These are phyloP conservation scores for Brachionus paranguensis DNA, from an alignment of 1,140 invertebrate species.

Conservation along the genomic window DNA sequence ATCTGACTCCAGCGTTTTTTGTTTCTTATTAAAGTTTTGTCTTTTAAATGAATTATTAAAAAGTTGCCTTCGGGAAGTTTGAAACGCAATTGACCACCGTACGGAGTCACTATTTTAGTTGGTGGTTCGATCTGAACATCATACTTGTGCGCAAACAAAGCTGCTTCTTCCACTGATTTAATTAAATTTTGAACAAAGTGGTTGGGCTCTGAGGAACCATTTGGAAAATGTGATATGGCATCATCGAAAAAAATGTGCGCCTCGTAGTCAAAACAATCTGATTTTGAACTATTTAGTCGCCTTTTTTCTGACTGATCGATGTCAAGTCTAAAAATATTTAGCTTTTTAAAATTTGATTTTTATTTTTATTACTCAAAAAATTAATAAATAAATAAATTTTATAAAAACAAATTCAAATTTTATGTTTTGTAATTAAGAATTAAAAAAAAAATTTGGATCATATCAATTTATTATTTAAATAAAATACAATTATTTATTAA, in stretches of 20 bases:
- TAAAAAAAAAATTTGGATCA: background rate
- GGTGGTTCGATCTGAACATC: slow-evolving; percentile 44
- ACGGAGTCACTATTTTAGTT: slow-evolving; percentile 55
- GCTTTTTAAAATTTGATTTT: background rate
- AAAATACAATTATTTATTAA: no score
- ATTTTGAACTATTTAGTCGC: background rate
- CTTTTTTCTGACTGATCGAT: slow-evolving; percentile 20
- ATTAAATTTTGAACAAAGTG: slow-evolving; percentile 46
- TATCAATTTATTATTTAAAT: no score
- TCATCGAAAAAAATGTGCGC: slow-evolving; percentile 39
- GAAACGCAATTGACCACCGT: slow-evolving; percentile 55
- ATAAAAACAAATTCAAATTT: no score
- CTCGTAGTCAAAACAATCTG: slow-evolving; percentile 32
- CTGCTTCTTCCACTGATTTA: slow-evolving; percentile 47
- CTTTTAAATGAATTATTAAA: slow-evolving; percentile 55
- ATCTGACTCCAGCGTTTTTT: slow-evolving; percentile 57
- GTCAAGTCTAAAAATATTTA: slow-evolving; percentile 9
- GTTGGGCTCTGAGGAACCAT: slow-evolving; percentile 43
- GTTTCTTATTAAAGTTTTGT: slow-evolving; percentile 56
- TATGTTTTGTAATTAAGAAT: background rate
- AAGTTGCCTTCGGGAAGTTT: slow-evolving; percentile 55
- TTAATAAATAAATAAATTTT: background rate
- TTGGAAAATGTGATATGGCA: slow-evolving; percentile 4
- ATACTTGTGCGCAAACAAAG: slow-evolving; percentile 42
- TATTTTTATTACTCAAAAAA: background rate